Conservation (phyloP, 2,797 vertebrate genomes). For the Clarias platycephalus region DNA sequence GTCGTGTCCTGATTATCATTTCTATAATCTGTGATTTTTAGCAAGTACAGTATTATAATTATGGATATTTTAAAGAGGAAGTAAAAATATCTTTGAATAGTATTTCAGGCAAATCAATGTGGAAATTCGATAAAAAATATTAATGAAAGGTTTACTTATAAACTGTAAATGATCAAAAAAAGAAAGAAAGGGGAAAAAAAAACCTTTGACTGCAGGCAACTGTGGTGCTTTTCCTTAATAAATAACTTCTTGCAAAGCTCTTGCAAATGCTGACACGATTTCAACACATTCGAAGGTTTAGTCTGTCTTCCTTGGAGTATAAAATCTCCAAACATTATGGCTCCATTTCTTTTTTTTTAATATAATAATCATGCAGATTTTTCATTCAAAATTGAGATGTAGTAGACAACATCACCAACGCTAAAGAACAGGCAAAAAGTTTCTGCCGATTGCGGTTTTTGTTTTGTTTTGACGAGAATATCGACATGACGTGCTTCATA, state of each 20-base stretch:
- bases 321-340: not conserved
- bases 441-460: too few relatives aligned
- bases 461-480: not conserved
- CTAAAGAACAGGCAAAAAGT: conserved; percentile 1
- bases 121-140: not conserved
- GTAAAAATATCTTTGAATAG: not conserved
- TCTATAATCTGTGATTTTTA: not conserved
- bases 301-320: not conserved
- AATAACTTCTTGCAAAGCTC: not conserved
- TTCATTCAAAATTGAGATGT: not conserved
- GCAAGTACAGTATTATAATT: not conserved
- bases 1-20: not conserved
- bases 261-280: not conserved
- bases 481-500: not conserved
- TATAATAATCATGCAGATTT: not conserved
- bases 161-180: not conserved
- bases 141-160: not conserved
- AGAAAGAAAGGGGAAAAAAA: not conserved
- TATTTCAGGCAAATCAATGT: not conserved
- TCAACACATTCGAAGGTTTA: not conserved
- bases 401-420: not conserved
- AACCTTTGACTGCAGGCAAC: not conserved
- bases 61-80: not conserved
- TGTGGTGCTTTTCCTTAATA: not conserved
- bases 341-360: not conserved